A percentile compares a stretch with the other conserved stretches of the same genome.
Evolutionary conservation across 2,113 vertebrate genomes (phyloP).

Genomic region (Bubo bubo): DNA sequence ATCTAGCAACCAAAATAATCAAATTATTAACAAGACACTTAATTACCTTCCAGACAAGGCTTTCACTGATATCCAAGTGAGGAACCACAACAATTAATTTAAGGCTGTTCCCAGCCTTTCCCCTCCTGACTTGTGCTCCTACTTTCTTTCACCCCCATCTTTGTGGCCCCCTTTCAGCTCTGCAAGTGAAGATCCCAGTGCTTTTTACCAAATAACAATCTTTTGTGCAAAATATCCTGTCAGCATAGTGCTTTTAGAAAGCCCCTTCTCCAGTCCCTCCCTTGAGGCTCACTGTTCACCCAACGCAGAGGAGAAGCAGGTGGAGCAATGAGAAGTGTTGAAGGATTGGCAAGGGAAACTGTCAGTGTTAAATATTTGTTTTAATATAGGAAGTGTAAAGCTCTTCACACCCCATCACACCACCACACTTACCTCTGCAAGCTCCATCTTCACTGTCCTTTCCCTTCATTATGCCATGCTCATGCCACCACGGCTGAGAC

Average conservation of each 20-base stretch:
- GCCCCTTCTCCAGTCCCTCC: neutral
- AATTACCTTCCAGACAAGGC: neutral
- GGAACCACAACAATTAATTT: neutral
- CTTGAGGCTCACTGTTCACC: neutral
- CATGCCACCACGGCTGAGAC: accelerated
- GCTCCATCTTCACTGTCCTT: neutral
- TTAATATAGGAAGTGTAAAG: neutral
- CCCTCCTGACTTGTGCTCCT: neutral
- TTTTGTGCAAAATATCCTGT: neutral
- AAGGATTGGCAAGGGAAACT: neutral
- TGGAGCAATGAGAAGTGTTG: neutral
- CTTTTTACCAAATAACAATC: neutral
- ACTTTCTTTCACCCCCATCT: neutral
- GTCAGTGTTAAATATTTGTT: neutral
- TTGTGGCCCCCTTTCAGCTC: neutral
- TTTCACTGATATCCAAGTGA: neutral
- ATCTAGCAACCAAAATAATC: neutral
- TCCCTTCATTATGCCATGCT: neutral
- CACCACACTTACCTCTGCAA: neutral
- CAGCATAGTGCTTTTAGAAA: neutral
- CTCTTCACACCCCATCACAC: neutral
- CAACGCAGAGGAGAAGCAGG: neutral
- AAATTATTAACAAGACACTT: neutral
- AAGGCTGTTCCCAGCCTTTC: neutral
- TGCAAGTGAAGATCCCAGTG: neutral